Evolutionary conservation across 2,113 vertebrate genomes (phyloP).

Genomic region (Hemibagrus wyckioides): DNA sequence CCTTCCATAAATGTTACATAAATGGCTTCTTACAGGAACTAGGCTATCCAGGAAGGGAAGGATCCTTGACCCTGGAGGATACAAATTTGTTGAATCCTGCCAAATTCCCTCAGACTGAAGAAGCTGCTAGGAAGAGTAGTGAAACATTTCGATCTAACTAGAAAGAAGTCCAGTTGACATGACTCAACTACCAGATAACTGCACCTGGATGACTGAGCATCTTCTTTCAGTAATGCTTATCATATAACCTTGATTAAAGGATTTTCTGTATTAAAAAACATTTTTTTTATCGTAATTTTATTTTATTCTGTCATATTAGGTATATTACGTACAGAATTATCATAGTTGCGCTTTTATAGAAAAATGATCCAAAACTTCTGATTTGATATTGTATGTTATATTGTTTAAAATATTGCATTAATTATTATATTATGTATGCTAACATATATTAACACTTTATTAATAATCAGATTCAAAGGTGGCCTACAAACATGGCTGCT

Average conservation of each 20-base stretch:
- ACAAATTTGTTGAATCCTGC: too few species aligned
- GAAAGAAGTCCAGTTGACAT: too few species aligned
- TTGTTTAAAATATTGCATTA: not conserved
- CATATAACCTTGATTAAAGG: not conserved
- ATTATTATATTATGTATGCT: not conserved
- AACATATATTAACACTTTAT: not conserved
- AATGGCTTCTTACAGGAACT: too few species aligned
- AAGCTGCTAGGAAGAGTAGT: too few species aligned
- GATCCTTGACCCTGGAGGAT: too few species aligned
- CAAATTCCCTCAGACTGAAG: too few species aligned
- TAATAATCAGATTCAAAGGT: not conserved
- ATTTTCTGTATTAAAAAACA: not conserved
- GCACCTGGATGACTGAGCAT: too few species aligned
- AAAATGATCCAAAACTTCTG: not conserved
- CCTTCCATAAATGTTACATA: too few species aligned
- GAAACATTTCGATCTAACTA: too few species aligned
- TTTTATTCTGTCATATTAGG: not conserved
- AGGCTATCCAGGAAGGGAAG: too few species aligned
- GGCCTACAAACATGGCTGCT: not conserved
- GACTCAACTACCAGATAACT: too few species aligned
- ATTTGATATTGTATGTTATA: not conserved
- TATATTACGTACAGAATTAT: not conserved
- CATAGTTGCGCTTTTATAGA: not conserved
- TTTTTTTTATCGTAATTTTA: too few species aligned
- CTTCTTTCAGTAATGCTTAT: not conserved